Percentiles rank a stretch among this genome's conserved stretches.
phyloP scores from a whole-genome alignment of 2,797 vertebrate species.

The Gadopsis bispinosus region DNA sequence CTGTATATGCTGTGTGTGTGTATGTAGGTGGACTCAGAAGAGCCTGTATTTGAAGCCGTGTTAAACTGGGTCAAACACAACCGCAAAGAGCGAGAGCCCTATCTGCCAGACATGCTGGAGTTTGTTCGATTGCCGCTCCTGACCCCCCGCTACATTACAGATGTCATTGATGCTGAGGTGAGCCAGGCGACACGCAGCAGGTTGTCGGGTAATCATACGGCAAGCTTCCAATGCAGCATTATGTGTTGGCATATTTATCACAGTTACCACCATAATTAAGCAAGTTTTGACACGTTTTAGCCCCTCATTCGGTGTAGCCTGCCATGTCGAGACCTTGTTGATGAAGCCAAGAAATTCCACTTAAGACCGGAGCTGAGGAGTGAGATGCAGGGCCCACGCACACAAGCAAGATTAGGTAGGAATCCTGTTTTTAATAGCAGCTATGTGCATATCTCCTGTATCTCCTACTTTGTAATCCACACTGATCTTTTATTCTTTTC shows the following conservation, averaged over 20 bases:
- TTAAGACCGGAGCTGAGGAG: slow-evolving; percentile 95
- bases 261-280: slow-evolving; percentile 42
- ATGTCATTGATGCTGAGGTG: slow-evolving; percentile 98
- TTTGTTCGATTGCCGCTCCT: slow-evolving; percentile 97
- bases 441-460: not conserved
- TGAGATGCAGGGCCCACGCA: slow-evolving; percentile 98
- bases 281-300: slow-evolving; percentile 79
- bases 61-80: slow-evolving; percentile 98
- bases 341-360: slow-evolving; percentile 99
- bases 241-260: slow-evolving; percentile 38
- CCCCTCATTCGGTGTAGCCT: slow-evolving; percentile 96
- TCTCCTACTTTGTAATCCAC: slow-evolving; percentile 22
- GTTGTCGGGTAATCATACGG: slow-evolving; percentile 30
- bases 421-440: slow-evolving; percentile 14
- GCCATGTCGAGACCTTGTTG: slow-evolving; percentile 97
- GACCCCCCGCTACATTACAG: slow-evolving; percentile 97
- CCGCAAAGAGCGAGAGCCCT: slow-evolving; percentile 91
- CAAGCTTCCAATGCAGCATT: slow-evolving; percentile 23
- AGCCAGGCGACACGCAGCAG: slow-evolving; percentile 39
- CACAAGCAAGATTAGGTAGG: slow-evolving; percentile 91
- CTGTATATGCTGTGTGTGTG: not conserved
- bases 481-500: slow-evolving; percentile 29
- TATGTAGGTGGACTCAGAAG: slow-evolving; percentile 95
- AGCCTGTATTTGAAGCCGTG: slow-evolving; percentile 97
- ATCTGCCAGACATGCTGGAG: slow-evolving; percentile 93